Evolutionary conservation across 2,113 vertebrate species (phyloP), one percentile per base, ranked within the genome.

Genomic region (Sula dactylatra): DNA sequence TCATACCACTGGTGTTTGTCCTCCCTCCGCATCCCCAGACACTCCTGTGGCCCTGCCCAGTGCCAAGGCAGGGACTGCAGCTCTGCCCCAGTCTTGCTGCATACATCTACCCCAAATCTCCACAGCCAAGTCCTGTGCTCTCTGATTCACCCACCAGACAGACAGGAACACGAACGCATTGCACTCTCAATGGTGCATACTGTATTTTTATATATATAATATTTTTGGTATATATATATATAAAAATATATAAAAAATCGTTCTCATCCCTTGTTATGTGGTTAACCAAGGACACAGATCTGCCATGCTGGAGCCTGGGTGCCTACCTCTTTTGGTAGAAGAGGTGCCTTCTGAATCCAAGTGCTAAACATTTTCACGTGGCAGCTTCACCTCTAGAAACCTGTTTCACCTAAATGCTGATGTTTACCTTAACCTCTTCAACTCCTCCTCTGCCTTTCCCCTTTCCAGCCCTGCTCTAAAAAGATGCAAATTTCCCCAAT

Each of bases 401-500:
- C 65, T 82, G 38, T 96, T 80, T 87, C 49, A 79, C 70, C 32
- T 84, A 72, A 94, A 64, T 27, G 40, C 40, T 86, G 82, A 88
- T 78, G 31, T 90, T 92, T 74, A 66, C 71, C 90, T 94, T 87
- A 77, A 93, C 82, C 72, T 95, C 59, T 93, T 90, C 24, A 77
- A 3, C 64, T 73, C 16, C 84, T 67, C 95, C 59, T 93, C 95
- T 90, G 82, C 55, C 71, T 88, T 89, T 88, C 72, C 94, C 54
- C 67, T 91, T 87, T 82, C 73, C 38, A 93, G 86, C 24, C 82
- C 82, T 96, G 36, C 82, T 91, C 66, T 72, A 49, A 73, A 87
- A 91, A 69, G 52, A 82, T n/a, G 67, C 76, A 86, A 93, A 90
- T 64, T 92, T 45, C 76, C 59, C 59, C 44, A 25, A 52, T 79